Evolutionary conservation across 1,140 invertebrate genomes (phyloP).

Genomic region (Neodiprion virginianus): DNA sequence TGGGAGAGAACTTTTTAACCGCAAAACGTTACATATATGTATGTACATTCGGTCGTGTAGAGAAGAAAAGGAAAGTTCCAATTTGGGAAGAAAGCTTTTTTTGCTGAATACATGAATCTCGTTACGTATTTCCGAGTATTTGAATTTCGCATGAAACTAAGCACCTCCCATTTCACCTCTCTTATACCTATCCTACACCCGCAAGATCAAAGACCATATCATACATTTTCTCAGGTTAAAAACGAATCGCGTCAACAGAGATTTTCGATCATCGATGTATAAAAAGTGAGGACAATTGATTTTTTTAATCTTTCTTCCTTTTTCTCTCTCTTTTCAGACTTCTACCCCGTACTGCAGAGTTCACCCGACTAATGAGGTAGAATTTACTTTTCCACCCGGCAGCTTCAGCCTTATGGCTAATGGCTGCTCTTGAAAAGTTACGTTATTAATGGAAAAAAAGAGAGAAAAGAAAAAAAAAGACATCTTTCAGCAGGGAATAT

Average conservation of each 20-base stretch:
- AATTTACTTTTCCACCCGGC: background rate
- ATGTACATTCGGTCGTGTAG: too few relatives aligned
- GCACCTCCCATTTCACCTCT: background rate
- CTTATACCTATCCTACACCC: background rate
- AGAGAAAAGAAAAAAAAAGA: background rate
- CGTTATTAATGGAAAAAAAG: background rate
- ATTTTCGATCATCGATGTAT: background rate
- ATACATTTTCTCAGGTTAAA: background rate
- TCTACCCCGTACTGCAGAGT: background rate
- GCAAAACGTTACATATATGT: too few relatives aligned
- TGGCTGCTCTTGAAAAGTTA: background rate
- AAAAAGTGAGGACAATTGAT: background rate
- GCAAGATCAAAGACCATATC: background rate
- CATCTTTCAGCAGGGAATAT: background rate
- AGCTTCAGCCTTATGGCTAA: background rate
- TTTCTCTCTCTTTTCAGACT: background rate
- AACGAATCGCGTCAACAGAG: background rate
- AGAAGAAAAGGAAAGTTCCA: too few relatives aligned
- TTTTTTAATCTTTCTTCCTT: background rate
- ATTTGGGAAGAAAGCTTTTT: too few relatives aligned
- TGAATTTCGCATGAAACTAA: background rate
- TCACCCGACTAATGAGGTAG: constrained; percentile 2
- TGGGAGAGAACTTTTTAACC: too few relatives aligned
- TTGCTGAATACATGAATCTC: too few relatives aligned
- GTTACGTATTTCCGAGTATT: background rate